Evolutionary conservation across 2,797 vertebrate species (phyloP), one percentile per base, ranked within the genome.

Genomic region (Diplodus sargus): DNA sequence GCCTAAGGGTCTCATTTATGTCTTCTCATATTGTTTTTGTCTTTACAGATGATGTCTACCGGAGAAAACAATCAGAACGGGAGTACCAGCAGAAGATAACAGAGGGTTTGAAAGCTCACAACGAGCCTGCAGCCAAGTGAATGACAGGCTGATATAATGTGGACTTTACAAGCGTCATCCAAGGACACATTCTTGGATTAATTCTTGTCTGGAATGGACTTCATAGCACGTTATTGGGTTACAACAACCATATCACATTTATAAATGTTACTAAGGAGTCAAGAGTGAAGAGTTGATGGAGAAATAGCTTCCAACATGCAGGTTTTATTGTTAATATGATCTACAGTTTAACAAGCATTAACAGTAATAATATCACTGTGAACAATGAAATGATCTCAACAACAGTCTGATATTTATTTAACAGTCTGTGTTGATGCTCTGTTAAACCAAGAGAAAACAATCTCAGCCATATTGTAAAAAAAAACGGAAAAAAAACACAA

Each of bases 21-120:
- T 81, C 5, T 78, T 48, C 70, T 49, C 9, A 53, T 51, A 69
- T 14, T 70, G 22, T 58, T 74, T 30, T 76, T 1, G 6, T 77
- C 15, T 58, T 79, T 68, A 60, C 93, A 99, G 98, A 99, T 94
- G 98, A 99, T 28, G 98, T 99, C 87, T 99, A 99, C 94, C 93
- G 98, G 74, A 97, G 98, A 90, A 98, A 99, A 87, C 91, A 56
- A 25, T 97, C 97, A 6, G 97, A 99, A 78, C 96, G 97, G 77
- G 90, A 89, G 52, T 96, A 97, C n/a, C 87, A 97, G 89, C 90
- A 82, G 73, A 97, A 91, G 83, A 88, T 96, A 70, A 79, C 93
- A 61, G 93, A 94, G 59, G 92, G 85, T 73, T 81, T 94, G 79
- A 78, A 91, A 61, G 81, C 79, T 73, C 70, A 74, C 66, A 69